Base-by-base conservation (phyloP, 2,113 vertebrate species). In the Aramus guarauna region DNA sequence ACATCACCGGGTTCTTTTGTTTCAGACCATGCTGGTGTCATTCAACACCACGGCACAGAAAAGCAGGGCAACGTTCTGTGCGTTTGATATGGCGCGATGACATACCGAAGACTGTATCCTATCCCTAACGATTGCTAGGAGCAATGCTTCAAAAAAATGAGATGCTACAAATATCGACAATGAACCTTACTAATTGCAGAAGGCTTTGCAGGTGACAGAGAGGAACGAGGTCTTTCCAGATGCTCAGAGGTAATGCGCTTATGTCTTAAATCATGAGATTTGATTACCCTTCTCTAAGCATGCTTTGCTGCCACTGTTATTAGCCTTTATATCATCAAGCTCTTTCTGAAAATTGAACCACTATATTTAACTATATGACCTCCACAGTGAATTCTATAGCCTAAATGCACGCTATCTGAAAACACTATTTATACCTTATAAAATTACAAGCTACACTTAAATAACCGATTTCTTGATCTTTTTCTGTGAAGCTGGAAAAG, bases 301-400 rank as follows among this genome's bases (percentile, higher is more conserved):
- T 53, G 73, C 86, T 81, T 85, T 91, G 39, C 68, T 97, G 85
- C 52, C 81, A 78, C 73, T 86, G 83, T 72, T 91, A 95, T 47
- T 92, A 91, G 60, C 85, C 83, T 92, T 92, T 83, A 43, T 83
- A 88, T 80, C 90, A 94, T 48, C 60, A 62, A 86, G 50, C 32
- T 72, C 47, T 88, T 90, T 88, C 23, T 73, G 86, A 89, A 97
- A 92, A 91, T 11, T 29, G 64, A 94, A 93, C 88, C 55, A 60
- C 72, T 94, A 34, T 59, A 90, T 95, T 92, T 92, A 96, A 94
- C 76, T 81, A n/a, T 62, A 84, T 68, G 73, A 81, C 85, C 85
- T 89, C 60, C 83, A 64, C 1, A 0, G 37, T 48, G 47, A 79
- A 92, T 76, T 95, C 39, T 26, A 91, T 16, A 62, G 59, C 55